A percentile compares a stretch with the other conserved stretches of the same genome.
Conservation (phyloP, 1,140 invertebrate species). For the Drosophila albomicans region DNA sequence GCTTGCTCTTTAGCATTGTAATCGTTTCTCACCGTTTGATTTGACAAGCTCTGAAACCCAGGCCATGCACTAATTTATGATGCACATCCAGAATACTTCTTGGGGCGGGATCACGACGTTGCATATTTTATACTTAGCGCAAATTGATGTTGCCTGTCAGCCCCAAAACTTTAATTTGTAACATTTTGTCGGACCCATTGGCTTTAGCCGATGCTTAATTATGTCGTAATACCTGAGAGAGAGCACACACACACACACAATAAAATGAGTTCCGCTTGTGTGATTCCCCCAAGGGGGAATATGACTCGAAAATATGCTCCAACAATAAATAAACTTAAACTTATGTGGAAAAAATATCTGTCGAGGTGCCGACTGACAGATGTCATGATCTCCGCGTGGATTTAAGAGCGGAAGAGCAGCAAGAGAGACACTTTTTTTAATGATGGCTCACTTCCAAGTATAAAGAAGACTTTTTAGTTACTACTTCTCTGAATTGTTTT, state of each 20-base stretch:
- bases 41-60: constrained; percentile 68
- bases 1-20: constrained; percentile 61
- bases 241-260: neutral
- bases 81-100: constrained; percentile 27
- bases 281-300: constrained; percentile 53
- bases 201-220: constrained; percentile 20
- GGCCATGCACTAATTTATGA: constrained; percentile 72
- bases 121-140: constrained; percentile 68
- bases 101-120: constrained; percentile 50
- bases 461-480: neutral
- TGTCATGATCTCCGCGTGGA: constrained; percentile 9
- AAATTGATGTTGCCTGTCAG: constrained; percentile 75
- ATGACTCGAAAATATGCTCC: constrained; percentile 58
- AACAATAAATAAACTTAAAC: constrained; percentile 60
- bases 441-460: neutral
- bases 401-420: neutral
- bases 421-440: too few relatives aligned
- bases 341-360: constrained; percentile 18
- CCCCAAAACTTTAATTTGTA: constrained; percentile 56
- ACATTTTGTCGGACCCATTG: constrained; percentile 46
- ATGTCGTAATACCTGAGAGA: constrained; percentile 5
- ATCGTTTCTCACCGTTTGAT: constrained; percentile 68
- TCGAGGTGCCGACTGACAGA: constrained; percentile 19
- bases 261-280: neutral
- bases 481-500: neutral